Evolutionary conservation across 2,888 invertebrate genomes (phyloP), one percentile per base, ranked within the genome.

Genomic region (Candidula unifasciata): DNA sequence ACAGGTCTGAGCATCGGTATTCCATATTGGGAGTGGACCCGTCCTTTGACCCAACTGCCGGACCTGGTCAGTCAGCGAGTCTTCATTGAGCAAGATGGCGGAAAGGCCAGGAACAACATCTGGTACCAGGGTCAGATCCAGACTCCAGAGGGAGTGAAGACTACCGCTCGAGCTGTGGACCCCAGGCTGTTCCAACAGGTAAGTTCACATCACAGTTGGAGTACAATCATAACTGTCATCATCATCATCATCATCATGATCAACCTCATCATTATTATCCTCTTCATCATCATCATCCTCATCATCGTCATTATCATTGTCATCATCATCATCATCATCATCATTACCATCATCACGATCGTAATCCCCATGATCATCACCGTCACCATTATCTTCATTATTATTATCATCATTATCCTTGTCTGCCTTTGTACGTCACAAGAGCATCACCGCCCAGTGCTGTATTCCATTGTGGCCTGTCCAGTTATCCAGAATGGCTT

Each of bases 11-110:
- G 24, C 16, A 66, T 87, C 60, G 87, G 88, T 33, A 73, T 88
- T 33, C 88, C 88, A 16, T 88, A 87, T 84, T 88, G 88, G 88
- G 88, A 88, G 77, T 87, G 87, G 87, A 88, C 87, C 8, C 33
- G 80, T 73, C 83, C 86, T 3, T 44, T 87, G 21, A 80, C 71
- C 18, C 35, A 85, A 1, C 82, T 88, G 33, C 88, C 88, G 2
- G 69, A 74, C 30, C 78, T 88, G 18, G 88, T 87, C 16, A 79
- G 76, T 74, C 77, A 86, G 33, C 71, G 68, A 64, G 84, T 84
- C 30, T 84, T 84, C 80, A 79, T 64, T 13, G 86, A 86, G 69
- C 74, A 76, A 2, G 37, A 77, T n/a, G 84, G 84, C 8, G 86
- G 84, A 21, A 37, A 87, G 78, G 87, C 87, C n/a, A 79, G 85